phyloP scores from a whole-genome alignment of 2,797 vertebrate genomes.

The Potorous gilbertii region DNA sequence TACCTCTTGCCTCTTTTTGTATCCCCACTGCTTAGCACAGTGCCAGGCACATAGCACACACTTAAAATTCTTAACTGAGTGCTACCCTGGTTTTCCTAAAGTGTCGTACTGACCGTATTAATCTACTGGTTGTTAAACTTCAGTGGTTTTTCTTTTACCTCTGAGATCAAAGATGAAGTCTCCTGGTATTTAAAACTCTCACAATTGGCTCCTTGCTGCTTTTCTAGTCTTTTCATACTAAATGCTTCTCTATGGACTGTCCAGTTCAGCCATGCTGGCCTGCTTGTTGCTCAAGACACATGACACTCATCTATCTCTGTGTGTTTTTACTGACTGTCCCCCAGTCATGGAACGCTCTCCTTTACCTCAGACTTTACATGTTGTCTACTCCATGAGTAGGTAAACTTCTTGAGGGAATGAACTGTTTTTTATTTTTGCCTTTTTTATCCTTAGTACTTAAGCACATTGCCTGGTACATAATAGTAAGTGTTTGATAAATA shows the following conservation, averaged over 20 bases:
- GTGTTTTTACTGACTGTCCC: not conserved
- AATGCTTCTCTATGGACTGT: not conserved
- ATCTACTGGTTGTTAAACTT: not conserved
- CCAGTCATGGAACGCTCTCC: not conserved
- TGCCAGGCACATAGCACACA: not conserved
- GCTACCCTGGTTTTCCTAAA: not conserved
- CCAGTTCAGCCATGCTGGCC: not conserved
- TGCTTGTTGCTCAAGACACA: not conserved
- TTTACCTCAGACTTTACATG: not conserved
- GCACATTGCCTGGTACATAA: not conserved
- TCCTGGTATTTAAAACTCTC: not conserved
- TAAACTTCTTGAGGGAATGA: not conserved
- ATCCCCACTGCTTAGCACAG: not conserved
- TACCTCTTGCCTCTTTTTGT: not conserved
- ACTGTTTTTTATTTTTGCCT: not conserved
- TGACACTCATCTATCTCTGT: not conserved
- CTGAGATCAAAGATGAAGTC: not conserved
- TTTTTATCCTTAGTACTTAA: not conserved
- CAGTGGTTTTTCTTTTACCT: not conserved
- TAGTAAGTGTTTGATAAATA: not conserved
- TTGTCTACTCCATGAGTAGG: not conserved
- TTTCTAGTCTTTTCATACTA: not conserved
- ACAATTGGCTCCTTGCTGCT: not conserved
- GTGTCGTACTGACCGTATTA: not conserved
- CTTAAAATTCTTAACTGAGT: not conserved